Conservation (phyloP, 1,140 invertebrate species). For the Drosophila kikkawai region DNA sequence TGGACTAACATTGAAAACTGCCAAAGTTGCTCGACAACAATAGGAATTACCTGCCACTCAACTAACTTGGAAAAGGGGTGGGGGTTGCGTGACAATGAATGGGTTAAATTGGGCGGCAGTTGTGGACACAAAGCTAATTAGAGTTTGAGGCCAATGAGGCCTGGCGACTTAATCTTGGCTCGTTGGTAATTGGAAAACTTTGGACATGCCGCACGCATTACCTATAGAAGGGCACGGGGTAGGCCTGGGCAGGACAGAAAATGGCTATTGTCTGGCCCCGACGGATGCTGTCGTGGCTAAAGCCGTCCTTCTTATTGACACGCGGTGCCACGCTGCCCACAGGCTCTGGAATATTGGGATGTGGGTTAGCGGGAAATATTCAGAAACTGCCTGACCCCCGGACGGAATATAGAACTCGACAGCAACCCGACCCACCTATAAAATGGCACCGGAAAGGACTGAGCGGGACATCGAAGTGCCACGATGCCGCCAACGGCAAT, state of each 20-base stretch:
- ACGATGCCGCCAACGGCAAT: conserved; percentile 61
- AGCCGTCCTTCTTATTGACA: conserved; percentile 89
- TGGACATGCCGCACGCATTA: conserved; percentile 32
- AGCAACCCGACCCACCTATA: conserved; percentile 86
- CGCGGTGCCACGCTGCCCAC: conserved; percentile 91
- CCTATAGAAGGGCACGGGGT: conserved; percentile 86
- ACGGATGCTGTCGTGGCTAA: conserved; percentile 63
- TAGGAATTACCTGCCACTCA: conserved; percentile 20
- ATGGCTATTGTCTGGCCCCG: conserved; percentile 82
- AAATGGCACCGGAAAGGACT: conserved; percentile 88
- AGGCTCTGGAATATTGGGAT: conserved; percentile 87
- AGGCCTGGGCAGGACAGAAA: conserved; percentile 89
- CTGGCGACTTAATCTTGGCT: conserved; percentile 44
- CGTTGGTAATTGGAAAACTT: conserved; percentile 47
- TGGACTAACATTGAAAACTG: conserved; percentile 63
- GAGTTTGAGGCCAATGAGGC: conserved; percentile 65
- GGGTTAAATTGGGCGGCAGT: conserved; percentile 55
- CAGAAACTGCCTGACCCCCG: neutral
- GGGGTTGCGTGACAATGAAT: conserved; percentile 54
- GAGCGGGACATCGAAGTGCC: conserved; percentile 89
- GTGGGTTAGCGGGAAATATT: neutral
- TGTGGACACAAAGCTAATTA: conserved; percentile 55
- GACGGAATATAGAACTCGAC: conserved; percentile 12
- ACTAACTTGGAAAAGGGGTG: neutral
- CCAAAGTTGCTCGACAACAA: conserved; percentile 30